phyloP scores from a whole-genome alignment of 2,113 vertebrate species.

The Chaetura pelagica region DNA sequence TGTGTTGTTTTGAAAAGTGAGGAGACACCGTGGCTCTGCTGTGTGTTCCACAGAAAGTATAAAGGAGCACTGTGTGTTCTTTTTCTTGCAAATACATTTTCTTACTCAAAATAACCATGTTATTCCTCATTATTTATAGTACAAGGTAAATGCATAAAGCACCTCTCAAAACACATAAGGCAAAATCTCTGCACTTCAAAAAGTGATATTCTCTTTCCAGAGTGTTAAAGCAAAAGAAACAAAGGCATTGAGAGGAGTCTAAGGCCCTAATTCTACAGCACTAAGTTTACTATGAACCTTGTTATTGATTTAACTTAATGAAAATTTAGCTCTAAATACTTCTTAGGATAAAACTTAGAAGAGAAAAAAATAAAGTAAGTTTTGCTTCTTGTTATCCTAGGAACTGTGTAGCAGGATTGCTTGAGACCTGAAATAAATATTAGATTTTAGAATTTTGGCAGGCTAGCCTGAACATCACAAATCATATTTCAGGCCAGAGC shows the following conservation, averaged over 20 bases:
- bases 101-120: neutral
- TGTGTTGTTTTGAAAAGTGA: neutral
- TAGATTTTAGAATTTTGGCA: neutral
- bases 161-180: neutral
- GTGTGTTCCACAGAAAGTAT: neutral
- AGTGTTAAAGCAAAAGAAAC: neutral
- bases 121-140: neutral
- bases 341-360: neutral
- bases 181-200: neutral
- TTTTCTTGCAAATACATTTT: neutral
- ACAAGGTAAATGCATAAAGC: neutral
- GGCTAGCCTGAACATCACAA: neutral
- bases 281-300: neutral
- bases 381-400: neutral
- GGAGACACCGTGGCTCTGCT: neutral
- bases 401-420: neutral
- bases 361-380: neutral
- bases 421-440: neutral
- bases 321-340: neutral
- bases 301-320: neutral
- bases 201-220: neutral
- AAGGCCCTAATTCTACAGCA: neutral
- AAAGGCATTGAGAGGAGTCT: neutral
- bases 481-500: neutral
- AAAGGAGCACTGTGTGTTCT: neutral